These are phyloP conservation scores for Chauna torquata DNA, from an alignment of 2,113 vertebrate species.

Conservation along the genomic window DNA sequence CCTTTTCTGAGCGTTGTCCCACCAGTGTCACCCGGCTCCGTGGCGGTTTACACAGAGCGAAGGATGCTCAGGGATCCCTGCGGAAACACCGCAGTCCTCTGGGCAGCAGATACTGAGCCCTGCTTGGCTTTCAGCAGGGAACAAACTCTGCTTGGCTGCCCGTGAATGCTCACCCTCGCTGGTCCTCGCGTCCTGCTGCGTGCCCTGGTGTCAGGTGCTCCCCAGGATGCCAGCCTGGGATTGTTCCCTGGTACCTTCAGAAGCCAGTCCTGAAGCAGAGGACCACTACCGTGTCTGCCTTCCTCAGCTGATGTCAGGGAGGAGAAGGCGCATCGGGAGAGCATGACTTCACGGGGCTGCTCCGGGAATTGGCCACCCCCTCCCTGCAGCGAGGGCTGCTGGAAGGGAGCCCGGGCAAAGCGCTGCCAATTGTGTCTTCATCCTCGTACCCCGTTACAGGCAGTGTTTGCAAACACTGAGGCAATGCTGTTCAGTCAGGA, in stretches of 20 bases:
- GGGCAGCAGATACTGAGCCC: background rate
- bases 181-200: background rate
- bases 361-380: background rate
- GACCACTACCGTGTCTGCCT: background rate
- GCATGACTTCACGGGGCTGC: background rate
- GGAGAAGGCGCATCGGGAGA: background rate
- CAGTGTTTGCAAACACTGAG: background rate
- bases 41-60: fast-evolving
- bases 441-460: background rate
- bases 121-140: background rate
- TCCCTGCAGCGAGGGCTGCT: background rate
- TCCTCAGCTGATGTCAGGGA: background rate
- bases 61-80: background rate
- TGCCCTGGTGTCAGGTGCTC: background rate
- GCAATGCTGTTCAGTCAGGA: background rate
- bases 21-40: background rate
- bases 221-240: fast-evolving
- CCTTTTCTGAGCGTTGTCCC: background rate
- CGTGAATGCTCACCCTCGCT: too few relatives aligned
- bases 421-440: slow-evolving; percentile 50
- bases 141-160: background rate
- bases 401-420: slow-evolving; percentile 5
- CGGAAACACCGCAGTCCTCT: background rate
- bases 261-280: background rate
- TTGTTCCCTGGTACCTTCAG: background rate